phyloP scores from a whole-genome alignment of 2,888 invertebrate genomes.

The Thera obeliscata region DNA sequence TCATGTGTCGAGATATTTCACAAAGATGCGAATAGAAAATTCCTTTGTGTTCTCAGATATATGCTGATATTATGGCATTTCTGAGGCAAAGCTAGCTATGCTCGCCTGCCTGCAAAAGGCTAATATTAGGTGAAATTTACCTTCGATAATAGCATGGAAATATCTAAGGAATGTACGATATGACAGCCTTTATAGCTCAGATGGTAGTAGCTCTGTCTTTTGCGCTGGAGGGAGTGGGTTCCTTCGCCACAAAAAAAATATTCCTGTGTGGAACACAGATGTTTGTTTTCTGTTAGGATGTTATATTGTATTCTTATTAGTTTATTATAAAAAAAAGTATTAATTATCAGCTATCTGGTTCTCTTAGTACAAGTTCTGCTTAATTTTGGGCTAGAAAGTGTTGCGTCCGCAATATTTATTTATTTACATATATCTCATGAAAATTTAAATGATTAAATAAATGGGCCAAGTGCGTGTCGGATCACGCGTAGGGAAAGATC shows the following conservation, averaged over 20 bases:
- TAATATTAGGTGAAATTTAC: slow-evolving; percentile 24
- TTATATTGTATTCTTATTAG: no score
- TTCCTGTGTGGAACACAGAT: no score
- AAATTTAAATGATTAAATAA: not conserved
- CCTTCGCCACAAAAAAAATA: no score
- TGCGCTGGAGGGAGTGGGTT: no score
- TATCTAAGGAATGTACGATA: slow-evolving; percentile 12
- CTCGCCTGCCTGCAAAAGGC: slow-evolving; percentile 44
- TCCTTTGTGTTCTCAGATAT: slow-evolving; percentile 63
- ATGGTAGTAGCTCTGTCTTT: no score
- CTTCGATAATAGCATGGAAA: slow-evolving; percentile 22
- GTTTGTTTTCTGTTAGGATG: no score
- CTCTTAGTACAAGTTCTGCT: no score
- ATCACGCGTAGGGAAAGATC: not conserved
- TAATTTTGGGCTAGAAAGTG: no score
- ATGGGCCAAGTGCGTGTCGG: not conserved
- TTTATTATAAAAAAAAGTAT: no score
- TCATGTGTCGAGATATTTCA: slow-evolving; percentile 60
- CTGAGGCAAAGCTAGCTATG: slow-evolving; percentile 49
- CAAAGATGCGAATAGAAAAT: slow-evolving; percentile 62
- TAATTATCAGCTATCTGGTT: no score
- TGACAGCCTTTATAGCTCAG: not conserved
- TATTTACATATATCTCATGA: no score
- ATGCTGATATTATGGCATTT: slow-evolving; percentile 64
- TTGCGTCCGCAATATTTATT: no score